Evolutionary conservation across 2,888 invertebrate genomes (phyloP).

Genomic region (Beris morrisii): DNA sequence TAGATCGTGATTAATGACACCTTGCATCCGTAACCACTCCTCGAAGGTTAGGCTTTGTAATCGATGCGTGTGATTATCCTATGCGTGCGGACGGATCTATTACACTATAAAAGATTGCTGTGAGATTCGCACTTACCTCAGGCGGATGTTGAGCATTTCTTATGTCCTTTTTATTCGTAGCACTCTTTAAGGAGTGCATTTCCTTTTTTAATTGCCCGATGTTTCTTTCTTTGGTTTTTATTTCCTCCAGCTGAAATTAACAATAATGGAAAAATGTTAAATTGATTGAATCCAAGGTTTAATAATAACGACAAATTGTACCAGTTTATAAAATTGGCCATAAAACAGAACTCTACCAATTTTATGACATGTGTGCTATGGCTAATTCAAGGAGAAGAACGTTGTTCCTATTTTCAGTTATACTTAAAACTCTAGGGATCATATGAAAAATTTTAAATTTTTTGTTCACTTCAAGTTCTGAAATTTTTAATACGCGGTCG

Average conservation of each 20-base stretch:
- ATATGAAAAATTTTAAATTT: no score
- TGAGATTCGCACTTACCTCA: conserved; percentile 49
- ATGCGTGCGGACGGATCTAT: neutral
- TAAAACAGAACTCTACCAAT: neutral
- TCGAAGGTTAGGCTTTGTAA: neutral
- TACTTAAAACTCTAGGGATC: no score
- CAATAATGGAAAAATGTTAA: neutral
- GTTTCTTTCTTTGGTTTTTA: conserved; percentile 69
- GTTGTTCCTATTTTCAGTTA: no score
- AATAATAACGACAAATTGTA: neutral
- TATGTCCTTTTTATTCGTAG: conserved; percentile 44
- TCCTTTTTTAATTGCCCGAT: conserved; percentile 60
- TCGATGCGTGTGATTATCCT: neutral
- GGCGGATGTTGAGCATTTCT: conserved; percentile 50
- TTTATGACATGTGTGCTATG: no score
- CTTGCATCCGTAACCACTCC: conserved; percentile 29
- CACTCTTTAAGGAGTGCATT: conserved; percentile 50
- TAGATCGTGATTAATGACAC: conserved; percentile 30
- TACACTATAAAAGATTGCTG: no score
- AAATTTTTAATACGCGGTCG: no score
- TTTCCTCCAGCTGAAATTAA: conserved; percentile 65
- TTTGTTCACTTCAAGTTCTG: no score
- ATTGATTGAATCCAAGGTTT: neutral
- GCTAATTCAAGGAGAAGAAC: no score
- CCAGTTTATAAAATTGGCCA: neutral